These are phyloP conservation scores for Drosophila pandora DNA, from an alignment of 1,140 invertebrate species.

Conservation along the genomic window DNA sequence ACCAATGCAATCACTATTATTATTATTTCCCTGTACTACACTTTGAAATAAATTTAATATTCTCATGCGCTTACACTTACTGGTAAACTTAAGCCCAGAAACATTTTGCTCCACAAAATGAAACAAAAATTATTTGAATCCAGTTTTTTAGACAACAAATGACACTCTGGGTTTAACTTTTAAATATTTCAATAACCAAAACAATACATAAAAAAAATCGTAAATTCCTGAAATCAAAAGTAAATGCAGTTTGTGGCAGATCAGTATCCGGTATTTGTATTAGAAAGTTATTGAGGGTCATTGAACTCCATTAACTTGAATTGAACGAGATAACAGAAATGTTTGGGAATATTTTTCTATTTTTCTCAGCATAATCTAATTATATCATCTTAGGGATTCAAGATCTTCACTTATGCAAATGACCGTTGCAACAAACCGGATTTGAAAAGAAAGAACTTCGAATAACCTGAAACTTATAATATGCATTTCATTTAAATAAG, in stretches of 20 bases:
- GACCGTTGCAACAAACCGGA: constrained; percentile 20
- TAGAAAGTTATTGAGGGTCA: constrained; percentile 10
- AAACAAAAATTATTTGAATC: neutral
- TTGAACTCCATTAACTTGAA: constrained; percentile 7
- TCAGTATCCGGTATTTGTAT: constrained; percentile 14
- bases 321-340: neutral
- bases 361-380: constrained; percentile 7
- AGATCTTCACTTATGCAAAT: constrained; percentile 18
- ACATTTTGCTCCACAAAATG: neutral
- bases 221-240: neutral
- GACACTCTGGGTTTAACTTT: neutral
- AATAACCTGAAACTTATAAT: neutral
- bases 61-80: too few relatives aligned
- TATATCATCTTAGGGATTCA: constrained; percentile 9
- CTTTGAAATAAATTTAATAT: too few relatives aligned
- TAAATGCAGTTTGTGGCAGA: constrained; percentile 3
- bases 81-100: too few relatives aligned
- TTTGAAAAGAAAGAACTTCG: neutral
- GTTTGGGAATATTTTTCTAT: neutral
- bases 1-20: too few relatives aligned
- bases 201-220: neutral
- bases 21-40: too few relatives aligned
- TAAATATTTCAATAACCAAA: neutral
- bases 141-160: neutral
- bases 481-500: constrained; percentile 26